Evolutionary conservation across 2,113 vertebrate genomes (phyloP).

Genomic region (Dolichallabes microphthalmus): DNA sequence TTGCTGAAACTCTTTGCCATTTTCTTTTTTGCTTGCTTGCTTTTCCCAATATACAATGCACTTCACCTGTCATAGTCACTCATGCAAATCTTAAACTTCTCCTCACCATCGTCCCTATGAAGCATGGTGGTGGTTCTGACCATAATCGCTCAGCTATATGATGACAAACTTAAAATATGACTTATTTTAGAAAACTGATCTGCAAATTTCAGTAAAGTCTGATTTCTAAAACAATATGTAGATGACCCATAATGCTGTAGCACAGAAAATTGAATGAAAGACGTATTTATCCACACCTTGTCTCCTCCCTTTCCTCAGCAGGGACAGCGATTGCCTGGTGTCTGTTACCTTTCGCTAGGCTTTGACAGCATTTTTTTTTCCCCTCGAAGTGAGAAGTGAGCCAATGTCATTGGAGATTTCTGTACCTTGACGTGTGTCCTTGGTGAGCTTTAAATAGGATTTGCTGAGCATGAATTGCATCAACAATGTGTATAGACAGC

Average conservation of each 20-base stretch:
- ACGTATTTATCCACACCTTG: conserved; percentile 31
- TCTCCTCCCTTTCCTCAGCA: conserved; percentile 15
- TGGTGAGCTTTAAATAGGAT: conserved; percentile 58
- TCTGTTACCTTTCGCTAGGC: background rate
- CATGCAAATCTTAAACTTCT: background rate
- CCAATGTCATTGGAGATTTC: conserved; percentile 56
- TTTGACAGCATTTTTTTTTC: background rate
- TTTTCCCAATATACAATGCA: no score
- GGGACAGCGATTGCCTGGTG: background rate
- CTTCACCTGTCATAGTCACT: no score
- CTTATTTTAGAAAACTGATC: background rate
- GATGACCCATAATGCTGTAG: conserved; percentile 13
- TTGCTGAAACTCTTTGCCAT: no score
- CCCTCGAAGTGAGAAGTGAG: conserved; percentile 17
- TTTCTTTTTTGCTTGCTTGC: no score
- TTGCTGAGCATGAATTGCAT: conserved; percentile 57
- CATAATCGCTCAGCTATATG: background rate
- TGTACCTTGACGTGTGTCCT: conserved; percentile 45
- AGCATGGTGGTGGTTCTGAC: background rate
- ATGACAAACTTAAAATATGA: background rate
- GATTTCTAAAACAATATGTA: background rate
- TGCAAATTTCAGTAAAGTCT: background rate
- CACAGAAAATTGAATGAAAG: background rate
- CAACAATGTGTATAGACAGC: conserved; percentile 52
- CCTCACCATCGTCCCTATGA: background rate